Percentiles rank a stretch among this genome's conserved stretches.
phyloP scores from a whole-genome alignment of 2,888 invertebrate genomes.

The Steinernema carpocapsae region DNA sequence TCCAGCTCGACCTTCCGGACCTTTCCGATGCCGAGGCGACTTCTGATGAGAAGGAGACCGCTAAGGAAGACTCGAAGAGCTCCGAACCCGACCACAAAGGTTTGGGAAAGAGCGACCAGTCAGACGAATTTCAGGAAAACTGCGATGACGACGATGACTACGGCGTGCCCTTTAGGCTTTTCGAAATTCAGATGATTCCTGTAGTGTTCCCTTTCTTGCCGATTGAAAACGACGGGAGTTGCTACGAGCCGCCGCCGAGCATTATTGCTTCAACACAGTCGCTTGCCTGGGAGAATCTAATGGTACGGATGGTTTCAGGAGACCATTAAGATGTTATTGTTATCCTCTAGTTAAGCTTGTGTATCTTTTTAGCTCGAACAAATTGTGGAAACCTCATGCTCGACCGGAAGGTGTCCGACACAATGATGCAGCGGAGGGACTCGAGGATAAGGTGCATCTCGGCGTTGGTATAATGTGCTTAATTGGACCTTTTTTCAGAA shows the following conservation, averaged over 20 bases:
- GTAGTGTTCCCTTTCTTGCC: too few relatives aligned
- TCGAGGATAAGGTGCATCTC: background rate
- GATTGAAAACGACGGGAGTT: too few relatives aligned
- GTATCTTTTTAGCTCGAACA: background rate
- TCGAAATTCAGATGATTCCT: too few relatives aligned
- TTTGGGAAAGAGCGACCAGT: too few relatives aligned
- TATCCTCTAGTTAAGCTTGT: too few relatives aligned
- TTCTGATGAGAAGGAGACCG: too few relatives aligned
- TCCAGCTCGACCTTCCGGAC: background rate
- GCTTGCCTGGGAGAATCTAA: slow-evolving; percentile 6
- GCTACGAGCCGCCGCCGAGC: too few relatives aligned
- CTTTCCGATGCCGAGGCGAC: background rate
- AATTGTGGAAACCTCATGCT: background rate
- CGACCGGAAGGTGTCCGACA: slow-evolving; percentile 3
- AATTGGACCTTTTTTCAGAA: background rate
- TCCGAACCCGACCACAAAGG: too few relatives aligned
- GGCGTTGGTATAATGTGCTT: background rate
- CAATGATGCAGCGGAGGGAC: background rate
- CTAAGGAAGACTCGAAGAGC: too few relatives aligned
- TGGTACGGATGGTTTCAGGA: too few relatives aligned
- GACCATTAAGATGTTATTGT: too few relatives aligned
- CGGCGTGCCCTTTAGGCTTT: background rate
- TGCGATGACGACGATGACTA: background rate
- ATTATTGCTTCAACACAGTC: background rate
- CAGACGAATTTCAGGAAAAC: background rate